A percentile compares a stretch with the other conserved stretches of the same genome.
These are phyloP conservation scores for Chloroceryle aenea DNA, from an alignment of 2,113 vertebrate genomes.

Conservation along the genomic window DNA sequence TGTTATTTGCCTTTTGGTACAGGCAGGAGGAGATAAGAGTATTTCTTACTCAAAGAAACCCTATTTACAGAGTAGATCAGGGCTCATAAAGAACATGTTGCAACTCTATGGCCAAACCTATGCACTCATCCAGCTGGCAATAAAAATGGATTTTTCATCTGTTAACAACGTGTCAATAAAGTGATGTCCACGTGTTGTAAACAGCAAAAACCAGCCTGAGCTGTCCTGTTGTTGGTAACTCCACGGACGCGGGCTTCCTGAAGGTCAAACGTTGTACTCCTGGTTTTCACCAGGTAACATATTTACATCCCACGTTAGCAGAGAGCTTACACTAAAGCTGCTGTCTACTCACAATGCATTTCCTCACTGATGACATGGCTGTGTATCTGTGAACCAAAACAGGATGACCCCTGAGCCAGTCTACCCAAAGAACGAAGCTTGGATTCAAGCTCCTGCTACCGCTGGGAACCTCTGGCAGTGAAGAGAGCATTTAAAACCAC, in stretches of 20 bases:
- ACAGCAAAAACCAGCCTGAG: not conserved
- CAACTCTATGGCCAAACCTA: fast-evolving
- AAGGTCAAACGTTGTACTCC: fast-evolving
- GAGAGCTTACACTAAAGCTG: not conserved
- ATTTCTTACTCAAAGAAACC: not conserved
- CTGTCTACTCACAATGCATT: not conserved
- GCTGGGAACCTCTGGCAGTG: not conserved
- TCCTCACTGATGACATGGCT: fast-evolving
- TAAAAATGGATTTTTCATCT: not conserved
- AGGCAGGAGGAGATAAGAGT: not conserved
- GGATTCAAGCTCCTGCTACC: fast-evolving
- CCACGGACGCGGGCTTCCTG: not conserved
- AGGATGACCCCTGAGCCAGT: not conserved
- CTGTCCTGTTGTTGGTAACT: not conserved
- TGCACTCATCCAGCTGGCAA: not conserved
- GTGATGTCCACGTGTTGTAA: not conserved
- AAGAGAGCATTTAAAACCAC: not conserved
- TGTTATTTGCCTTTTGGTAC: not conserved
- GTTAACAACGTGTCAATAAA: not conserved
- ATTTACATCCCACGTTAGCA: not conserved
- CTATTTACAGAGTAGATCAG: not conserved
- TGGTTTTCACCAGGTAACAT: not conserved
- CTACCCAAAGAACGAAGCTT: fast-evolving
- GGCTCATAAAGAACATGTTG: not conserved
- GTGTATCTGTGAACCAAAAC: not conserved